A percentile compares a stretch with the other conserved stretches of the same genome.
phyloP scores from a whole-genome alignment of 2,888 invertebrate genomes.

The Alviniconcha strummeri region DNA sequence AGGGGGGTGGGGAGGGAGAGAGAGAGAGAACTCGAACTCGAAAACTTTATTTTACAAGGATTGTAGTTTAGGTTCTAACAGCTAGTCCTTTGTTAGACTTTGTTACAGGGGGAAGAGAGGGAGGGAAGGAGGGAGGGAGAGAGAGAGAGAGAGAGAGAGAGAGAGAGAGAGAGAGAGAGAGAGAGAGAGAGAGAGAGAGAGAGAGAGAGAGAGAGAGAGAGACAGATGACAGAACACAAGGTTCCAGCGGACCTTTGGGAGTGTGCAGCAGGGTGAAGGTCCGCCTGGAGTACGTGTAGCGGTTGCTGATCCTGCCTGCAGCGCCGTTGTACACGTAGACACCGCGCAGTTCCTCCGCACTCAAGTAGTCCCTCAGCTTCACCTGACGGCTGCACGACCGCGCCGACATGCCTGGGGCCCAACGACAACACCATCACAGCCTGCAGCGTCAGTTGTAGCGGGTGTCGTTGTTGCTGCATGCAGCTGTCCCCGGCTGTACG shows the following conservation, averaged over 20 bases:
- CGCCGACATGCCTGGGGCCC: conserved; percentile 59
- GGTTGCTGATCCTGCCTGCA: conserved; percentile 55
- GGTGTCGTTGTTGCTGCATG: too few relatives aligned
- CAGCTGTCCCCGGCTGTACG: too few relatives aligned
- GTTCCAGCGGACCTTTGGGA: not conserved
- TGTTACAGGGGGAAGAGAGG: too few relatives aligned
- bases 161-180: not conserved
- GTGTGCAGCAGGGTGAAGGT: conserved; percentile 13
- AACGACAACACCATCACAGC: too few relatives aligned
- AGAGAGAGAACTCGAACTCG: not conserved
- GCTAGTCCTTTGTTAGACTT: too few relatives aligned
- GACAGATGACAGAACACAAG: not conserved
- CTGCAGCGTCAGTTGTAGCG: too few relatives aligned
- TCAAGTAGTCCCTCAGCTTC: conserved; percentile 54
- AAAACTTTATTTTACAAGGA: not conserved
- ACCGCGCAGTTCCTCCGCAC: conserved; percentile 45
- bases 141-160: too few relatives aligned
- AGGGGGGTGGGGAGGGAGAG: too few relatives aligned
- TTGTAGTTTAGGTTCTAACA: not conserved
- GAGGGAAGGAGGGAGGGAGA: too few relatives aligned
- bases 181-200: not conserved
- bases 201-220: not conserved
- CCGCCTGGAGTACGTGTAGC: conserved; percentile 32
- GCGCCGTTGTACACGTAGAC: conserved; percentile 58
- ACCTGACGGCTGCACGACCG: conserved; percentile 59